Evolutionary conservation across 2,797 vertebrate species (phyloP).

Genomic region (Mus spretus): DNA sequence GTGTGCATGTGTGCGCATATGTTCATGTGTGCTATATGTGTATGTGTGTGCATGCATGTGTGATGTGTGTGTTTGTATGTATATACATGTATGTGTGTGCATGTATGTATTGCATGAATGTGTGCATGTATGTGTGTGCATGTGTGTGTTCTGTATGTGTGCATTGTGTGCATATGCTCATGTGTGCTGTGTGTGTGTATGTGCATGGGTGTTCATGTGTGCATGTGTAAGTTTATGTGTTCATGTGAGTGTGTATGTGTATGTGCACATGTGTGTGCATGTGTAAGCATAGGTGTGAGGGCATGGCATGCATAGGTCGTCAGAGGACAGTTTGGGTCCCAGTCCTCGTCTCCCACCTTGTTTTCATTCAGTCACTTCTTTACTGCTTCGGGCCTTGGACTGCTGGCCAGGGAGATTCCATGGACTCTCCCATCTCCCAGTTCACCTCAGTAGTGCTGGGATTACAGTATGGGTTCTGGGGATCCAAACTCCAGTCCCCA

Average conservation of each 20-base stretch:
- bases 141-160: no score
- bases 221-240: no score
- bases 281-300: background rate
- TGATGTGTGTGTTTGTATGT: no score
- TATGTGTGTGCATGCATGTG: no score
- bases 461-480: background rate
- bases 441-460: background rate
- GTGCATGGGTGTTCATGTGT: background rate
- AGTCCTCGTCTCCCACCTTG: background rate
- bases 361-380: background rate
- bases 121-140: no score
- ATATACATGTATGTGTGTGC: no score
- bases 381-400: background rate
- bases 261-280: background rate
- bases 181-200: background rate
- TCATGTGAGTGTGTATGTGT: no score
- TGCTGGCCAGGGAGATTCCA: background rate
- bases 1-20: no score
- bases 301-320: background rate
- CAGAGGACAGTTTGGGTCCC: background rate
- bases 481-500: background rate
- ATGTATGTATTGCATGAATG: no score
- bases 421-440: background rate
- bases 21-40: no score
- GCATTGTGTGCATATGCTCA: no score